These are phyloP conservation scores for Habropoda laboriosa DNA, from an alignment of 1,140 invertebrate genomes.

Conservation along the genomic window DNA sequence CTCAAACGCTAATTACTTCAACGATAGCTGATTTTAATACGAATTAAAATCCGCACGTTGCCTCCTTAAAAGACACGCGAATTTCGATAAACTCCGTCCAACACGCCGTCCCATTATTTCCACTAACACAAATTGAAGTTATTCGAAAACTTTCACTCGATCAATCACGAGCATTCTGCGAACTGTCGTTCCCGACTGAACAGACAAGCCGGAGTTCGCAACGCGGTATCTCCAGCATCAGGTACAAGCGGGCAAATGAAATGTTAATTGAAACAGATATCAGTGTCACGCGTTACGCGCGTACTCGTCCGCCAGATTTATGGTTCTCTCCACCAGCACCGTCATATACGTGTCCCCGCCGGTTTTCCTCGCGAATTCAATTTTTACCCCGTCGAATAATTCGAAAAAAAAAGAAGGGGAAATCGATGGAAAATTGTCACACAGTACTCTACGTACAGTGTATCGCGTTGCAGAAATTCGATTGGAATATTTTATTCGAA, in stretches of 20 bases:
- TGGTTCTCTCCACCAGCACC: not conserved
- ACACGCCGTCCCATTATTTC: too few relatives aligned
- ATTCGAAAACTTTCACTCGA: too few relatives aligned
- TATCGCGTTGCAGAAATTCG: not conserved
- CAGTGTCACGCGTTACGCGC: not conserved
- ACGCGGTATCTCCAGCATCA: not conserved
- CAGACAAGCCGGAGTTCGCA: not conserved
- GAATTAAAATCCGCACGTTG: too few relatives aligned
- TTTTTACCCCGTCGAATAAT: slow-evolving; percentile 1
- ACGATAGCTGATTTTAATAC: too few relatives aligned
- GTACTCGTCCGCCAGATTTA: not conserved
- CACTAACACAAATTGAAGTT: too few relatives aligned
- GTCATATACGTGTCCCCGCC: not conserved
- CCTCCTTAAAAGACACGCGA: too few relatives aligned
- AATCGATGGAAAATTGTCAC: not conserved
- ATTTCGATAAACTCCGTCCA: too few relatives aligned
- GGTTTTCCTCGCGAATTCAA: not conserved
- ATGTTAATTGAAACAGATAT: slow-evolving; percentile 45
- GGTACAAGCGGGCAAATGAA: not conserved
- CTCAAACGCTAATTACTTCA: too few relatives aligned
- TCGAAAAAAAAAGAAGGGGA: not conserved
- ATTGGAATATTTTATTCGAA: slow-evolving; percentile 15
- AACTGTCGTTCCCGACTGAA: not conserved
- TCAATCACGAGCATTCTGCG: not conserved
- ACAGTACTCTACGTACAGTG: too few relatives aligned